phyloP scores from a whole-genome alignment of 2,888 invertebrate genomes.

The Rhagonycha fulva region DNA sequence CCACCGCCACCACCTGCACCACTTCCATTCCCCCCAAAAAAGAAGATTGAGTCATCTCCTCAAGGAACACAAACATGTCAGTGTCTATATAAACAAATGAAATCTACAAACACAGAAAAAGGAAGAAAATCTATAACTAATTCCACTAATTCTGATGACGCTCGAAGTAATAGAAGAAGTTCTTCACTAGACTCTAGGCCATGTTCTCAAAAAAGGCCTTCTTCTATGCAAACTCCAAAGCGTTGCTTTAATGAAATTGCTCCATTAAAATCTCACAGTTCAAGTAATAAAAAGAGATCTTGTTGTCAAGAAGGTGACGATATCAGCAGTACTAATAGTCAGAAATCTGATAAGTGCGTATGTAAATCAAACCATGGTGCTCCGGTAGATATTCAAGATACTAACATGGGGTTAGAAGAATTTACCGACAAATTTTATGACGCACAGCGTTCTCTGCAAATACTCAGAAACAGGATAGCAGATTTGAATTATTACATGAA shows the following conservation, averaged over 20 bases:
- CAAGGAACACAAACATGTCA: neutral
- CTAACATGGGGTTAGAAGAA: neutral
- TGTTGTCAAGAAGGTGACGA: neutral
- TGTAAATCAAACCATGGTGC: neutral
- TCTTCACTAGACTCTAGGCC: neutral
- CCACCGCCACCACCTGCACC: neutral
- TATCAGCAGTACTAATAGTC: neutral
- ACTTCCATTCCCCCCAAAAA: neutral
- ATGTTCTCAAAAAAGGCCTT: neutral
- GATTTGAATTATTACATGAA: neutral
- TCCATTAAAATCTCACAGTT: neutral
- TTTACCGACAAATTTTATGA: neutral
- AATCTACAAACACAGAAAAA: neutral
- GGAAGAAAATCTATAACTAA: neutral
- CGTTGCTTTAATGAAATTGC: neutral
- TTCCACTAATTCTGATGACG: neutral
- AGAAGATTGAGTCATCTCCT: neutral
- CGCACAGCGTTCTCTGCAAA: neutral
- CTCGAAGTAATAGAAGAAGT: neutral
- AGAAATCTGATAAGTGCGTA: neutral
- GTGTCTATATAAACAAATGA: neutral
- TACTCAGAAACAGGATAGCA: neutral
- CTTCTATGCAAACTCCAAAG: no score
- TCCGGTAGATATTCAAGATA: neutral
- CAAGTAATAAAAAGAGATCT: neutral